These are phyloP conservation scores for Neosilurus mollespiculum DNA, from an alignment of 2,797 vertebrate species.

Conservation along the genomic window DNA sequence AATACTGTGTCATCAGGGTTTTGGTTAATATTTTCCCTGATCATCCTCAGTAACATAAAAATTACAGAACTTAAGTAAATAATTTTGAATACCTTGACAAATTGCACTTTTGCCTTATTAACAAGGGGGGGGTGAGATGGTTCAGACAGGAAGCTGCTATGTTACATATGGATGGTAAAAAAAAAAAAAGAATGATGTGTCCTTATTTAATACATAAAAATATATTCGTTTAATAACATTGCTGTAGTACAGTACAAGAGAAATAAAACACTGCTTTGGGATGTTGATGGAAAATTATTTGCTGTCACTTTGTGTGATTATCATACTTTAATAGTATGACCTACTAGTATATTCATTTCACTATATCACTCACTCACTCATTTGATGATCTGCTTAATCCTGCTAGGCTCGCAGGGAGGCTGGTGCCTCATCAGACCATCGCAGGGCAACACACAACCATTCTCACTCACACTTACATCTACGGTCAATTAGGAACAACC, in stretches of 20 bases:
- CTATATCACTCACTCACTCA: not conserved
- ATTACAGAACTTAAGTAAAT: not conserved
- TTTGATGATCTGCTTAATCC: no score
- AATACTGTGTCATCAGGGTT: not conserved
- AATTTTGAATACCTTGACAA: not conserved
- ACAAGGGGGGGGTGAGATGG: not conserved
- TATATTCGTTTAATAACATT: not conserved
- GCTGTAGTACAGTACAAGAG: not conserved
- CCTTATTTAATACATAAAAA: not conserved
- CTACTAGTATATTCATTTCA: not conserved
- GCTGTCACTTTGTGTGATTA: not conserved
- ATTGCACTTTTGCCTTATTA: not conserved
- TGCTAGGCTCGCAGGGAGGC: no score
- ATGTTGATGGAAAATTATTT: not conserved
- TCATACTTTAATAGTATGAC: not conserved
- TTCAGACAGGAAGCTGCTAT: not conserved
- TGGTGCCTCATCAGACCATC: no score
- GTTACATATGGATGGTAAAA: not conserved
- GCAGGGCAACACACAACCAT: no score
- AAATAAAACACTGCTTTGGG: not conserved
- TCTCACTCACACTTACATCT: no score
- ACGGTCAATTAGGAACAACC: no score
- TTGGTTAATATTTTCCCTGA: not conserved
- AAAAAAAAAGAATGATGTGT: not conserved
- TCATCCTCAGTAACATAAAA: not conserved